Evolutionary conservation across 1,140 invertebrate genomes (phyloP).

Genomic region (Kradibia gibbosae): DNA sequence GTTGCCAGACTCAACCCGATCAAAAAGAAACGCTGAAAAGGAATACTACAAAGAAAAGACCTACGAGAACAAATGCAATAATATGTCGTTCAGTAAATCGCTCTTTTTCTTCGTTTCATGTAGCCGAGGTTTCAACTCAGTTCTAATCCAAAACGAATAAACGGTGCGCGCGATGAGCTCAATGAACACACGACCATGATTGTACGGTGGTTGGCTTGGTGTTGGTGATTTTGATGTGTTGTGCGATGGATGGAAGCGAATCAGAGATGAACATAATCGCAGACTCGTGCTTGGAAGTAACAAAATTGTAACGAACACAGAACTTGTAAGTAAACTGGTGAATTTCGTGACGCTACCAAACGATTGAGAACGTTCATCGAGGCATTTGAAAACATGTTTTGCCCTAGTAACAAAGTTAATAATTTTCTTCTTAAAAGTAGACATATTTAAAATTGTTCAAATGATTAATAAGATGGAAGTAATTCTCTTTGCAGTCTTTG

Average conservation of each 20-base stretch:
- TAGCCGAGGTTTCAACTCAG: not conserved
- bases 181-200: not conserved
- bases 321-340: not conserved
- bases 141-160: slow-evolving; percentile 22
- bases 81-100: slow-evolving; percentile 34
- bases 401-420: not conserved
- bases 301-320: not conserved
- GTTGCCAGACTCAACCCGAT: not conserved
- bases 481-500: too few relatives aligned
- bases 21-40: slow-evolving; percentile 28
- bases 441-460: too few relatives aligned
- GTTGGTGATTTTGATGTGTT: too few relatives aligned
- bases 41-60: not conserved
- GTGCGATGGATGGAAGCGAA: too few relatives aligned
- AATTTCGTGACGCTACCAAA: not conserved
- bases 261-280: not conserved
- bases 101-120: slow-evolving; percentile 34
- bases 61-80: slow-evolving; percentile 15
- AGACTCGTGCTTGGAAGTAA: not conserved
- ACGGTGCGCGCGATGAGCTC: not conserved
- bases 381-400: not conserved
- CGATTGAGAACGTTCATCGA: not conserved
- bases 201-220: too few relatives aligned
- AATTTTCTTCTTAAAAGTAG: too few relatives aligned
- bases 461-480: too few relatives aligned